phyloP scores from a whole-genome alignment of 2,888 invertebrate species.

The Tenthredo notha region DNA sequence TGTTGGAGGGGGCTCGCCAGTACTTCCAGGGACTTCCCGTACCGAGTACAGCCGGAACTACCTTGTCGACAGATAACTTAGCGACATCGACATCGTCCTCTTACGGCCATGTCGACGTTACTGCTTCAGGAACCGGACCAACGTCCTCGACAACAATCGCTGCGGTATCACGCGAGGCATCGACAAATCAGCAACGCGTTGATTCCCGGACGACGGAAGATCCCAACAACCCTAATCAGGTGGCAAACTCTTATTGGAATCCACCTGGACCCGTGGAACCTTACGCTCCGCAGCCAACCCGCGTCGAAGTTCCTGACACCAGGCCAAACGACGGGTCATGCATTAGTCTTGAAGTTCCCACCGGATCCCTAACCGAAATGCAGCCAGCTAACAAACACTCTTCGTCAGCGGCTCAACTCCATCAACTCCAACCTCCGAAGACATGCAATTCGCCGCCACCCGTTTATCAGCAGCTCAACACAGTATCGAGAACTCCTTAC shows the following conservation, averaged over 20 bases:
- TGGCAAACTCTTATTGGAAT: slow-evolving; percentile 68
- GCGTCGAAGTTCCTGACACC: slow-evolving; percentile 74
- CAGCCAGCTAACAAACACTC: slow-evolving; percentile 67
- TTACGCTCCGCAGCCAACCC: slow-evolving; percentile 74
- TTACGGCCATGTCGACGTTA: slow-evolving; percentile 60
- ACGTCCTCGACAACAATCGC: slow-evolving; percentile 55
- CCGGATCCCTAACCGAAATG: slow-evolving; percentile 72
- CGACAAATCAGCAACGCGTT: slow-evolving; percentile 1
- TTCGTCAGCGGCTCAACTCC: slow-evolving; percentile 64
- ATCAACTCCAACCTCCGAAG: slow-evolving; percentile 68
- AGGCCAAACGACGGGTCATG: slow-evolving; percentile 70
- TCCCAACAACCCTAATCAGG: slow-evolving; percentile 60
- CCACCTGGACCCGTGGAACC: slow-evolving; percentile 69
- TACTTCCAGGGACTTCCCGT: slow-evolving; percentile 90
- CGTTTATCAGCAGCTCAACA: slow-evolving; percentile 72
- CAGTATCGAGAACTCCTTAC: slow-evolving; percentile 67
- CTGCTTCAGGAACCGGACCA: slow-evolving; percentile 54
- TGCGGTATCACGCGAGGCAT: slow-evolving; percentile 43
- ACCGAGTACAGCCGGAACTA: slow-evolving; percentile 79
- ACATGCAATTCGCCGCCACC: slow-evolving; percentile 68
- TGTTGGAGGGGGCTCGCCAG: slow-evolving; percentile 91
- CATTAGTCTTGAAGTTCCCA: slow-evolving; percentile 62
- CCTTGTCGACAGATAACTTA: slow-evolving; percentile 67
- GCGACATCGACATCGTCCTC: slow-evolving; percentile 58
- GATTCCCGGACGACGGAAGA: slow-evolving; percentile 45